phyloP scores from a whole-genome alignment of 2,888 invertebrate species.

The Penaeus monodon region DNA sequence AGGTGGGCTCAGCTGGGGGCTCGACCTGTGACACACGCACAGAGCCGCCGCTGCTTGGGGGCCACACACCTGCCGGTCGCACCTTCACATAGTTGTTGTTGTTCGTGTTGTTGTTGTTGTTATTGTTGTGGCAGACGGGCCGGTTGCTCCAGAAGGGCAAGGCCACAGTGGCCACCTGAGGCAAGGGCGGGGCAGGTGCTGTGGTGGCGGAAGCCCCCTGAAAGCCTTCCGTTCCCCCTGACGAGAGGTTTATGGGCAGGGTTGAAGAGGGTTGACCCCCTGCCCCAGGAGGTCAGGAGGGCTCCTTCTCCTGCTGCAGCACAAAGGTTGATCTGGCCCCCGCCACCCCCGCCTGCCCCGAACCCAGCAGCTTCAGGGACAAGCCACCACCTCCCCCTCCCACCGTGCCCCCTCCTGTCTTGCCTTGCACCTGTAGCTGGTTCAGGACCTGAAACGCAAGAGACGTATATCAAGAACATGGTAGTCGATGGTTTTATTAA shows the following conservation, averaged over 20 bases:
- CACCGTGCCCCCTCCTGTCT: constrained; percentile 44
- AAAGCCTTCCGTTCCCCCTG: constrained; percentile 54
- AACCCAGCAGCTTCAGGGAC: constrained; percentile 54
- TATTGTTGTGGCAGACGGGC: constrained; percentile 59
- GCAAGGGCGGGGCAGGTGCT: constrained; percentile 43
- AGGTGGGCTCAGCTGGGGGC: constrained; percentile 40
- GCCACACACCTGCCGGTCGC: constrained; percentile 53
- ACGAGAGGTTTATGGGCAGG: constrained; percentile 52
- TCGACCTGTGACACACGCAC: constrained; percentile 53
- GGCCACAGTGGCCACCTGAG: constrained; percentile 61
- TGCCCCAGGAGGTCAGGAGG: constrained; percentile 64
- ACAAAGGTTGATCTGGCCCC: constrained; percentile 61
- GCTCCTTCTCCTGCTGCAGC: constrained; percentile 64
- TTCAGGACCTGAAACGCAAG: constrained; percentile 52
- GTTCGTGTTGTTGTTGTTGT: constrained; percentile 32
- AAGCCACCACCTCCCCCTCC: constrained; percentile 45
- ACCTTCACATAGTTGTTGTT: constrained; percentile 57
- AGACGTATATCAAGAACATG: background rate
- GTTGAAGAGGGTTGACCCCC: constrained; percentile 62
- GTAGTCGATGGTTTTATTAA: too few relatives aligned
- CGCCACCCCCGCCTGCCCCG: constrained; percentile 49
- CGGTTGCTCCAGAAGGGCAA: constrained; percentile 62
- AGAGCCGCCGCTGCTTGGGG: constrained; percentile 43
- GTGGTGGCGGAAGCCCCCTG: constrained; percentile 42
- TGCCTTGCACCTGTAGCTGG: constrained; percentile 57